Evolutionary conservation across 2,113 vertebrate species (phyloP).

Genomic region (Rattus rattus): DNA sequence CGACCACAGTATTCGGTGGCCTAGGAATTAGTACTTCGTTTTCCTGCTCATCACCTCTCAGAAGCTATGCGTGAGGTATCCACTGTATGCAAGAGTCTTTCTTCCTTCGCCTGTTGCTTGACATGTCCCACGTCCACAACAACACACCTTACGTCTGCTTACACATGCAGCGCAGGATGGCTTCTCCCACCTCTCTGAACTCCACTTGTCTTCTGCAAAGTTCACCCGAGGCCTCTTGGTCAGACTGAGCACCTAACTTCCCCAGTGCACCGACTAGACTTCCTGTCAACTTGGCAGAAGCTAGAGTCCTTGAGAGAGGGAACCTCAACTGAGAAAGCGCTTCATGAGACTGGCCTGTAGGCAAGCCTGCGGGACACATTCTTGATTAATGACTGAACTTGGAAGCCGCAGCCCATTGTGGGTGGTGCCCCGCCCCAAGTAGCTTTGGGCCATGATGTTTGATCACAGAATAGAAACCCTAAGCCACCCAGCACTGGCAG

Average conservation of each 20-base stretch:
- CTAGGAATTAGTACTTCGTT: background rate
- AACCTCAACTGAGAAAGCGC: background rate
- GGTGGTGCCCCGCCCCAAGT: background rate
- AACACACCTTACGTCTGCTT: background rate
- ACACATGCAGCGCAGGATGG: background rate
- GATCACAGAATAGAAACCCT: background rate
- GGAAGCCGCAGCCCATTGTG: background rate
- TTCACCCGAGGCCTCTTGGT: background rate
- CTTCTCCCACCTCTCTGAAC: background rate
- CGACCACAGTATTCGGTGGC: background rate
- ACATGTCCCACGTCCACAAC: background rate
- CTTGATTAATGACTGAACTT: background rate
- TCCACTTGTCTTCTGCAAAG: background rate
- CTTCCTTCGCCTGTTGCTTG: background rate
- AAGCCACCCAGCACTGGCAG: background rate
- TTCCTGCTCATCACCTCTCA: background rate
- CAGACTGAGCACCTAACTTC: background rate
- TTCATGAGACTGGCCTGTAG: background rate
- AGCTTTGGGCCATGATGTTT: background rate
- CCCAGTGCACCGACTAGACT: background rate
- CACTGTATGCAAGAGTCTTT: background rate
- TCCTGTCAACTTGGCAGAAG: background rate
- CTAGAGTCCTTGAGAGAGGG: background rate
- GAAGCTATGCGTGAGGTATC: background rate
- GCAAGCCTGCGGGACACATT: background rate